Base-by-base conservation (phyloP, 1,140 invertebrate species). In the Zaprionus ornatus region DNA sequence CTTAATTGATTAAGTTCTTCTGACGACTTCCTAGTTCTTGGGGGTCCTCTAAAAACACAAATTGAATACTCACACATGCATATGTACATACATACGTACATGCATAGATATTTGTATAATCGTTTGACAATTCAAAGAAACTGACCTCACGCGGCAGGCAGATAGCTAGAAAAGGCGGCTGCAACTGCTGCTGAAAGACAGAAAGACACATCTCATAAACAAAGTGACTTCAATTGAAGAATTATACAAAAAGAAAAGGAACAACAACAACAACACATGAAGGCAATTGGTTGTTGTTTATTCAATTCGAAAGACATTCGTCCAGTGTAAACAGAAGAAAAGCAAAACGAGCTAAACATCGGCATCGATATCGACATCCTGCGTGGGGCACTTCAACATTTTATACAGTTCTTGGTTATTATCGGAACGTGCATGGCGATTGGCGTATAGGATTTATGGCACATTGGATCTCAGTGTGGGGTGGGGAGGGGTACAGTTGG, bases 381-480 rank as follows among this genome's bases (percentile, higher is more conserved):
- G 75, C 65, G 63, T 72, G 19, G 29, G 23, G 29, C 48, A 73
- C 67, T 72, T 67, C 67, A 48, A 42, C 56, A 64, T 67, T 65
- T 61, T 74, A 55, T 69, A 40, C 70, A 73, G 56, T 64, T 74
- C 64, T 77, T 60, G 42, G 64, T 77, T 87, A 87, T 82, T 77
- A 79, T 74, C 29, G 65, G 76, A 74, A 82, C 82, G 83, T 86
- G 82, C 82, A 80, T 70, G 59, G 68, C 84, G 69, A 87, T 86
- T 87, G 87, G 65, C 60, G 60, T 75, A 29, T n/a, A 35, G 25
- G 77, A 82, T 87, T 87, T 86, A 86, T 77, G 69, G 54, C 27
- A 57, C 65, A 82, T 77, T 79, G 76, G 15, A 32, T 66, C 72
- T 63, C 73, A 83, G 72, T 73, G 72, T 66, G 50, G 27, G 60